phyloP scores from a whole-genome alignment of 2,888 invertebrate species.

The Empis stercorea region DNA sequence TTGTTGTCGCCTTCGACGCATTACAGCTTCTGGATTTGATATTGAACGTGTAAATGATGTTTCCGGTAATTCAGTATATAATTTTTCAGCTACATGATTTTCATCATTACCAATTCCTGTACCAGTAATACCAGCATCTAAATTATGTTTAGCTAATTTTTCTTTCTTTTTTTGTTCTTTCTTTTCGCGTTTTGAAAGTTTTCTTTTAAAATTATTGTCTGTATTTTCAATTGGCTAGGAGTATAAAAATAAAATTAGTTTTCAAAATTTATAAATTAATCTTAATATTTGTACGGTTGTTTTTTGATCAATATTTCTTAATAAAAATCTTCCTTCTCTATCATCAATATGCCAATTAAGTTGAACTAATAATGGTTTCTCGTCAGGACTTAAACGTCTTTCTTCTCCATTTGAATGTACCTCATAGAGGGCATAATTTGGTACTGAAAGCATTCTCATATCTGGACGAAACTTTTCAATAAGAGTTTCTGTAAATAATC shows the following conservation, averaged over 20 bases:
- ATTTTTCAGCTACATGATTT: constrained; percentile 74
- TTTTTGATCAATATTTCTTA: constrained; percentile 79
- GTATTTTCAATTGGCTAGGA: constrained; percentile 53
- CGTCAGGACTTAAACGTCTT: constrained; percentile 75
- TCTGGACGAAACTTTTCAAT: constrained; percentile 99
- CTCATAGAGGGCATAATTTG: constrained; percentile 62
- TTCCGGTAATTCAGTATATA: constrained; percentile 93
- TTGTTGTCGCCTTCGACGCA: constrained; percentile 91
- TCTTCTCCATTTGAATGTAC: constrained; percentile 73
- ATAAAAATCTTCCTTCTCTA: constrained; percentile 89
- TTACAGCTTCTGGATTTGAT: constrained; percentile 98
- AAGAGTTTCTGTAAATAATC: constrained; percentile 52
- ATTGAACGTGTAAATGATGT: constrained; percentile 98
- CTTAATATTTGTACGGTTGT: constrained; percentile 36
- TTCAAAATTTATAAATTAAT: constrained; percentile 1
- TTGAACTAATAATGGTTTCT: constrained; percentile 92
- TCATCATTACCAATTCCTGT: constrained; percentile 41
- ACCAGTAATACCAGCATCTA: constrained; percentile 30
- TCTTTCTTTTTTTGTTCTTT: constrained; percentile 95
- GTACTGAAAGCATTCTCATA: constrained; percentile 84
- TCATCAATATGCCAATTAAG: constrained; percentile 99
- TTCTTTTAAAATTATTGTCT: constrained; percentile 78
- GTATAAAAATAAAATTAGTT: constrained; percentile 13
- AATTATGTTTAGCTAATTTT: constrained; percentile 67
- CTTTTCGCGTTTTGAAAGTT: constrained; percentile 93